phyloP scores from a whole-genome alignment of 2,113 vertebrate species.

The Clarias gariepinus region DNA sequence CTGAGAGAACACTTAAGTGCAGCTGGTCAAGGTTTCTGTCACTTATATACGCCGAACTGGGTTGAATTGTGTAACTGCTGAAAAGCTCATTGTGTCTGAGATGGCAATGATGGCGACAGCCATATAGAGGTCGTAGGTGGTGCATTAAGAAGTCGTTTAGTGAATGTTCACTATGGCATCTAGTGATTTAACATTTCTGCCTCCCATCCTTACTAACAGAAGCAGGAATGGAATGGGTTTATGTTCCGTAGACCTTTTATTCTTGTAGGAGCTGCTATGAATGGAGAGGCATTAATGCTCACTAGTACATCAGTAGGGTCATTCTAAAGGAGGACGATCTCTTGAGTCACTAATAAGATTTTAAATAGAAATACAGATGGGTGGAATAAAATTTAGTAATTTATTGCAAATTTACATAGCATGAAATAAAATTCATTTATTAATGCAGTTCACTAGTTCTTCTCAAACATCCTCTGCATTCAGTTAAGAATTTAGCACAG shows the following conservation, averaged over 20 bases:
- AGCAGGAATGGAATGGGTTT: slow-evolving; percentile 10
- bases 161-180: slow-evolving; percentile 9
- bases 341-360: neutral
- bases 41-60: neutral
- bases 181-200: slow-evolving; percentile 1
- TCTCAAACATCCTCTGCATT: neutral
- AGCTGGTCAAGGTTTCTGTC: slow-evolving; percentile 34
- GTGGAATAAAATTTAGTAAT: neutral
- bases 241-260: slow-evolving; percentile 22
- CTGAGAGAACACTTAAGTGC: slow-evolving; percentile 8
- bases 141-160: slow-evolving; percentile 54
- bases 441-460: neutral
- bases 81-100: slow-evolving; percentile 24
- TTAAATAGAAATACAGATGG: neutral
- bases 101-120: slow-evolving; percentile 28
- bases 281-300: neutral
- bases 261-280: neutral
- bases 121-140: slow-evolving; percentile 46
- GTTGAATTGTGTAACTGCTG: neutral
- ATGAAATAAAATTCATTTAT: neutral
- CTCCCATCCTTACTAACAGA: slow-evolving; percentile 1
- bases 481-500: neutral
- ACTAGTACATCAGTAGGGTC: neutral
- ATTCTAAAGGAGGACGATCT: neutral
- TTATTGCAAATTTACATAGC: neutral